These are phyloP conservation scores for Pelochelys cantorii DNA, from an alignment of 2,797 vertebrate genomes.

Conservation along the genomic window DNA sequence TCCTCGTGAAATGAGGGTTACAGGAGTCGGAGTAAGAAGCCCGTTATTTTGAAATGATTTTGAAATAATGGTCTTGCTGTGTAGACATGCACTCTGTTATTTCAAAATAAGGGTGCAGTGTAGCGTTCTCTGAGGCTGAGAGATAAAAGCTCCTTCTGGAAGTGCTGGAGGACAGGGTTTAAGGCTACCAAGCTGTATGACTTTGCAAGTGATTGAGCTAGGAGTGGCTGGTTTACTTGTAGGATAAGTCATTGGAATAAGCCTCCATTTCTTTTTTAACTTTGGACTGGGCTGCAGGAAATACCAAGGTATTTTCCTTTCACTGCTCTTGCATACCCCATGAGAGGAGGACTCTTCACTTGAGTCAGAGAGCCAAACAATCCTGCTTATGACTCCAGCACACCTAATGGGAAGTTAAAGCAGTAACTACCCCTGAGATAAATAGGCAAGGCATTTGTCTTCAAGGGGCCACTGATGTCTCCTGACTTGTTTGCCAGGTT, in stretches of 20 bases:
- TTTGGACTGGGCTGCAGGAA: not conserved
- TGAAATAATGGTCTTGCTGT: no score
- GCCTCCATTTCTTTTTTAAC: not conserved
- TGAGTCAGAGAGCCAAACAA: not conserved
- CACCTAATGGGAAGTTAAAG: not conserved
- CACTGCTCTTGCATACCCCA: not conserved
- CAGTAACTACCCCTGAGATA: not conserved
- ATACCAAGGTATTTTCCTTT: not conserved
- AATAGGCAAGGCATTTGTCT: not conserved
- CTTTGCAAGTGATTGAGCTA: not conserved
- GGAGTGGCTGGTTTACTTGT: not conserved
- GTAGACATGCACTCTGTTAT: no score
- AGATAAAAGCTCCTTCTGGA: not conserved
- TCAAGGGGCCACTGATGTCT: not conserved
- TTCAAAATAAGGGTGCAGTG: no score
- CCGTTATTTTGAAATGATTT: no score
- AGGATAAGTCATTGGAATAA: not conserved
- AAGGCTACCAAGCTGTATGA: not conserved
- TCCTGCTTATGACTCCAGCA: accelerated
- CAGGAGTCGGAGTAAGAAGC: no score
- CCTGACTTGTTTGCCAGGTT: not conserved
- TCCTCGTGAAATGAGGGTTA: no score
- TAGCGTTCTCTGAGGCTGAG: not conserved
- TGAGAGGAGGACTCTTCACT: not conserved
- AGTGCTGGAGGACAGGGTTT: not conserved